Evolutionary conservation across 2,888 invertebrate genomes (phyloP).

Genomic region (Cryptus armator): DNA sequence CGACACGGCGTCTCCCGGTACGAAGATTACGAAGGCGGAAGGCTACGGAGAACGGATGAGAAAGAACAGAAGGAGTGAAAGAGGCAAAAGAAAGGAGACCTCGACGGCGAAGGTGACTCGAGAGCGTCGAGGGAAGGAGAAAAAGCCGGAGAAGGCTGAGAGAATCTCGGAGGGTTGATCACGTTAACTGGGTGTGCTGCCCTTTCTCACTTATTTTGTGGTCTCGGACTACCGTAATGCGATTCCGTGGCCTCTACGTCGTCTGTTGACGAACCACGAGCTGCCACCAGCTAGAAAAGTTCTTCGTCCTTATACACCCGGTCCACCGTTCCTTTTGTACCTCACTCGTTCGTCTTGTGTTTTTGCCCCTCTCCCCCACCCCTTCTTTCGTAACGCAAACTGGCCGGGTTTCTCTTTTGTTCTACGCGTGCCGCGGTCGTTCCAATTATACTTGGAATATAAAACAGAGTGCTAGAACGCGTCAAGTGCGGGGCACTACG

Average conservation of each 20-base stretch:
- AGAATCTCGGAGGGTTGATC: slow-evolving; percentile 67
- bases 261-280: slow-evolving; percentile 53
- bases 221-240: slow-evolving; percentile 59
- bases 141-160: slow-evolving; percentile 61
- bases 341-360: slow-evolving; percentile 16
- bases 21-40: slow-evolving; percentile 7
- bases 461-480: slow-evolving; percentile 70
- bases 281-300: slow-evolving; percentile 10
- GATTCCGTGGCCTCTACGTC: slow-evolving; percentile 60
- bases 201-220: slow-evolving; percentile 81
- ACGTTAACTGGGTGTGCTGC: slow-evolving; percentile 77
- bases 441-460: slow-evolving; percentile 78
- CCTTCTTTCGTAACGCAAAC: slow-evolving; percentile 18
- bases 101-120: slow-evolving; percentile 41
- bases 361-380: background rate
- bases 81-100: slow-evolving; percentile 64
- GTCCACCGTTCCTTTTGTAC: slow-evolving; percentile 2
- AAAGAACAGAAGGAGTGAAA: slow-evolving; percentile 48
- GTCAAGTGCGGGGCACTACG: background rate
- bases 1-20: slow-evolving; percentile 9
- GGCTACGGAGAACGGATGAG: slow-evolving; percentile 50
- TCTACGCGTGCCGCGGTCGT: slow-evolving; percentile 71
- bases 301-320: slow-evolving; percentile 27
- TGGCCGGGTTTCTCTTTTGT: slow-evolving; percentile 72
- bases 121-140: slow-evolving; percentile 58